phyloP scores from a whole-genome alignment of 2,797 vertebrate species.

The Melanotaenia maccullochi region DNA sequence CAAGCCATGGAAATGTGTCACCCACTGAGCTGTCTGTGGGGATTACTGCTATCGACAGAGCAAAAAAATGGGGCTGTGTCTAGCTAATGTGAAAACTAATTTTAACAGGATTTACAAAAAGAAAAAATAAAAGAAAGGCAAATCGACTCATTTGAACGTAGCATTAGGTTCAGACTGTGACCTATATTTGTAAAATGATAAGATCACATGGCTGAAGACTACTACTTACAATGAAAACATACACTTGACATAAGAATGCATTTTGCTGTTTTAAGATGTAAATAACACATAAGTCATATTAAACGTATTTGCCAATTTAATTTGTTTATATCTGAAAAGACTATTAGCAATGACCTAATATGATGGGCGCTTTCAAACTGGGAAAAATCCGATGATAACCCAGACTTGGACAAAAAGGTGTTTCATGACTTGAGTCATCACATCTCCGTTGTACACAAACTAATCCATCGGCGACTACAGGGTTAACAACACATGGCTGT shows the following conservation, averaged over 20 bases:
- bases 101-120: slow-evolving; percentile 32
- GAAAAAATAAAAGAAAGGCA: not conserved
- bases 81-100: slow-evolving; percentile 44
- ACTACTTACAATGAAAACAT: not conserved
- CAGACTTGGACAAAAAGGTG: not conserved
- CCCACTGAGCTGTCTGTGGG: slow-evolving; percentile 77
- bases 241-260: not conserved
- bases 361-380: not conserved
- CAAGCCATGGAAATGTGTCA: slow-evolving; percentile 73
- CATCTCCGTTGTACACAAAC: not conserved
- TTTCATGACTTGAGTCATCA: not conserved
- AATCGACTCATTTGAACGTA: not conserved
- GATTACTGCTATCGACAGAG: slow-evolving; percentile 66
- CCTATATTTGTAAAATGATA: slow-evolving; percentile 9
- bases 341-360: not conserved
- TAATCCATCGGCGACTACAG: not conserved
- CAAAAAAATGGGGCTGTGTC: slow-evolving; percentile 44
- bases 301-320: not conserved
- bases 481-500: not conserved
- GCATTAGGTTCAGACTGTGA: not conserved
- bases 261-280: not conserved
- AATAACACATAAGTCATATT: not conserved
- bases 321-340: not conserved
- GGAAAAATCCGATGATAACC: not conserved
- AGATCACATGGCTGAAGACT: not conserved